Evolutionary conservation across 2,888 invertebrate genomes (phyloP).

Genomic region (Orchestes rusci): DNA sequence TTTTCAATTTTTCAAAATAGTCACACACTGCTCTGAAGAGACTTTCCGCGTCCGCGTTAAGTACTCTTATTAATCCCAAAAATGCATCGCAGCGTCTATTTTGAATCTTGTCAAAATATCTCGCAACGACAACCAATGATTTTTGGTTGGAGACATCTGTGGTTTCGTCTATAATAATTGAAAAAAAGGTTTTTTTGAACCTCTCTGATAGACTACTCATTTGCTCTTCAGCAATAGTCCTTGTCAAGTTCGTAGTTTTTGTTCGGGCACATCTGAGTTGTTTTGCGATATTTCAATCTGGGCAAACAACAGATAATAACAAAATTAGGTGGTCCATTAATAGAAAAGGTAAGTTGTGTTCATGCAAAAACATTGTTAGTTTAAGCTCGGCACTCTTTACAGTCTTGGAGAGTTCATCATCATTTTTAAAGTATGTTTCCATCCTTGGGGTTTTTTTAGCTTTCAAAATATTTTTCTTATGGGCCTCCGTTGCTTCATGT

Average conservation of each 20-base stretch:
- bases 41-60: constrained; percentile 2
- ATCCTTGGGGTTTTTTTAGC: neutral
- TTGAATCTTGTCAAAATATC: constrained; percentile 10
- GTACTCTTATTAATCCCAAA: constrained; percentile 10
- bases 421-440: neutral
- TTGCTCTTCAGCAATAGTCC: constrained; percentile 1
- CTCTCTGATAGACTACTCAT: neutral
- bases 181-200: constrained; percentile 3
- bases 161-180: constrained; percentile 14
- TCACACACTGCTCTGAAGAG: constrained; percentile 2
- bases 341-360: constrained; percentile 10
- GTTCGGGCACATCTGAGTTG: neutral
- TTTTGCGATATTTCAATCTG: constrained; percentile 6
- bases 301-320: constrained; percentile 3
- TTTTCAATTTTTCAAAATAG: constrained; percentile 1
- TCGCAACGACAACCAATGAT: constrained; percentile 8
- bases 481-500: neutral
- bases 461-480: neutral
- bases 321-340: constrained; percentile 4
- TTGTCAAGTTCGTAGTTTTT: constrained; percentile 4
- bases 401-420: neutral
- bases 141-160: constrained; percentile 12
- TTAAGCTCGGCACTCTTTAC: neutral
- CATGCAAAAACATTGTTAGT: constrained; percentile 5
- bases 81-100: constrained; percentile 9